Evolutionary conservation across 2,113 vertebrate genomes (phyloP).

Genomic region (Ceuthmochares aereus): DNA sequence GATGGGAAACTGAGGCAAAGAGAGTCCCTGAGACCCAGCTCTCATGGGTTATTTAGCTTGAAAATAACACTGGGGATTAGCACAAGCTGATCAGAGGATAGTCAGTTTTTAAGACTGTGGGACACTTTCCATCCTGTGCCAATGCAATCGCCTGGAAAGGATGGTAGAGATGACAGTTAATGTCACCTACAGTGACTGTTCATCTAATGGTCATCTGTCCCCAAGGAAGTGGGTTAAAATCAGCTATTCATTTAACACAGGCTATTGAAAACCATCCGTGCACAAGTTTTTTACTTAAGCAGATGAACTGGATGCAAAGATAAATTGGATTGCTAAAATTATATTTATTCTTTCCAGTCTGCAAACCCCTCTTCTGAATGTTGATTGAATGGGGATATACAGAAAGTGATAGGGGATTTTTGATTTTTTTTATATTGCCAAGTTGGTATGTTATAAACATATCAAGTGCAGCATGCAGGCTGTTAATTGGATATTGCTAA

Average conservation of each 20-base stretch:
- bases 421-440: background rate
- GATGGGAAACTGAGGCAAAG: background rate
- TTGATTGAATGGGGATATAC: too few relatives aligned
- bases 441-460: background rate
- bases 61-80: background rate
- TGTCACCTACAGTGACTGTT: background rate
- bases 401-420: background rate
- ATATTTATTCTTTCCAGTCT: background rate
- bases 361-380: background rate
- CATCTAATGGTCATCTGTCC: background rate
- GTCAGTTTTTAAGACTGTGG: background rate
- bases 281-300: background rate
- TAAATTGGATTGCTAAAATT: background rate
- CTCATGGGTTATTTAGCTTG: background rate
- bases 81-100: background rate
- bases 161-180: background rate
- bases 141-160: background rate
- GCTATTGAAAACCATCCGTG: background rate
- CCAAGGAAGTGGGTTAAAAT: background rate
- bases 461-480: background rate
- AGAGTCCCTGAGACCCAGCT: accelerated
- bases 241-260: background rate
- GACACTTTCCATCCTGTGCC: accelerated
- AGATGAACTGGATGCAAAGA: background rate
- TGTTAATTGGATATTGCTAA: background rate